Conservation (phyloP, 2,113 vertebrate genomes). For the Kryptolebias marmoratus region DNA sequence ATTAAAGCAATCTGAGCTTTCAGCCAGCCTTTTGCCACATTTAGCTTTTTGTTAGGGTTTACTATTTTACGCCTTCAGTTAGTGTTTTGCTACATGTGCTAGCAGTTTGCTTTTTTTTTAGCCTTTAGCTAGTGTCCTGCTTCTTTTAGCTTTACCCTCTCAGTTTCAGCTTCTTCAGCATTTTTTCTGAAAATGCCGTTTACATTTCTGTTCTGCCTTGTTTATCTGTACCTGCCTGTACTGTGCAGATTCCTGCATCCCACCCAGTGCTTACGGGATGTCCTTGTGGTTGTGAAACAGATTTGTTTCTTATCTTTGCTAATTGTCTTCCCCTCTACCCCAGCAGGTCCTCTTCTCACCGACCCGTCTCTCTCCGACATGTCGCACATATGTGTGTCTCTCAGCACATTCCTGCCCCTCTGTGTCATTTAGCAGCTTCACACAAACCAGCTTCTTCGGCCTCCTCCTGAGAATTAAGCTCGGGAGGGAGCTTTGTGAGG, state of each 20-base stretch:
- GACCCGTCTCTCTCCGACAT: slow-evolving; percentile 33
- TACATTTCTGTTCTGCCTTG: not conserved
- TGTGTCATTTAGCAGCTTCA: slow-evolving; percentile 63
- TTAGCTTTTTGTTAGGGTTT: too few relatives aligned
- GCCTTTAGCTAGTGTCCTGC: too few relatives aligned
- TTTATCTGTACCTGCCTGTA: not conserved
- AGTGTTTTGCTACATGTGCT: too few relatives aligned
- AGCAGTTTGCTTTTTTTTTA: too few relatives aligned
- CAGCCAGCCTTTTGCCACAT: too few relatives aligned
- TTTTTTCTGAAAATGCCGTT: too few relatives aligned
- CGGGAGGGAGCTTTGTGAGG: slow-evolving; percentile 5
- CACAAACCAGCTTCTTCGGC: slow-evolving; percentile 55
- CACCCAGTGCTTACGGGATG: not conserved
- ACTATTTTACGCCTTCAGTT: too few relatives aligned
- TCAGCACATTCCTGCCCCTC: slow-evolving; percentile 69
- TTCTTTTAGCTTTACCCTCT: too few relatives aligned
- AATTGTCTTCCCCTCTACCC: slow-evolving; percentile 44
- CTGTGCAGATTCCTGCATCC: not conserved
- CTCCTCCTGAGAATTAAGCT: slow-evolving; percentile 40
- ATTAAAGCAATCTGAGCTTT: too few relatives aligned
- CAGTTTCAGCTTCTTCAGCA: too few relatives aligned
- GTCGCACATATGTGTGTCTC: slow-evolving; percentile 69
- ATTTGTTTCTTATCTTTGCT: slow-evolving; percentile 58
- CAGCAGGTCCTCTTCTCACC: slow-evolving; percentile 10
- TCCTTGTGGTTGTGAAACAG: slow-evolving; percentile 35